phyloP scores from a whole-genome alignment of 2,797 vertebrate species.

The Rhadinocentrus ornatus region DNA sequence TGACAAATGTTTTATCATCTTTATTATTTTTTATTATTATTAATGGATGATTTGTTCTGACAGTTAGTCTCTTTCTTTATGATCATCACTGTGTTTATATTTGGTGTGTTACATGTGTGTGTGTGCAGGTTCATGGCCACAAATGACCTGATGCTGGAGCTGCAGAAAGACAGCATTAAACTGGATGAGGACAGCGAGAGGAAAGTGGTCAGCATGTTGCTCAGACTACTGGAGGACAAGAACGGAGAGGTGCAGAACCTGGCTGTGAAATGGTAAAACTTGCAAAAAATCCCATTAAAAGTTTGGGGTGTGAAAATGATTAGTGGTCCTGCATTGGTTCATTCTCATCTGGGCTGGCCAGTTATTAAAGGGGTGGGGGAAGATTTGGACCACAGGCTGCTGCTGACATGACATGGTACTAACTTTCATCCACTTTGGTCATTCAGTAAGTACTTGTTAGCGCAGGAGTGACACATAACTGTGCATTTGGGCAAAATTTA shows the following conservation, averaged over 20 bases:
- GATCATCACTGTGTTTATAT: not conserved
- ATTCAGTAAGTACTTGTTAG: too few species aligned
- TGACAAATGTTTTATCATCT: too few species aligned
- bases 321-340: too few species aligned
- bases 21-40: not conserved
- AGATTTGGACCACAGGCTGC: too few species aligned
- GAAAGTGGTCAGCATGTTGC: slow-evolving; percentile 92
- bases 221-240: slow-evolving; percentile 94
- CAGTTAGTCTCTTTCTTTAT: not conserved
- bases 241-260: slow-evolving; percentile 97
- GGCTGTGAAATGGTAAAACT: slow-evolving; percentile 92
- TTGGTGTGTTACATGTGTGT: slow-evolving; percentile 10
- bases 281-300: not conserved
- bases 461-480: too few species aligned
- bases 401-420: too few species aligned
- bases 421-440: too few species aligned
- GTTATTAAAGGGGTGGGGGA: too few species aligned
- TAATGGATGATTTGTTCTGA: not conserved
- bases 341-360: not conserved
- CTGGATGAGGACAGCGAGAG: slow-evolving; percentile 95
- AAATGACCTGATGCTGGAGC: slow-evolving; percentile 95
- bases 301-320: too few species aligned
- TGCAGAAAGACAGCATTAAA: slow-evolving; percentile 96
- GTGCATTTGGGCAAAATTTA: too few species aligned
- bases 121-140: slow-evolving; percentile 93